Percentiles rank a stretch among this genome's conserved stretches.
Evolutionary conservation across 2,113 vertebrate genomes (phyloP).

Genomic region (Lepus americanus): DNA sequence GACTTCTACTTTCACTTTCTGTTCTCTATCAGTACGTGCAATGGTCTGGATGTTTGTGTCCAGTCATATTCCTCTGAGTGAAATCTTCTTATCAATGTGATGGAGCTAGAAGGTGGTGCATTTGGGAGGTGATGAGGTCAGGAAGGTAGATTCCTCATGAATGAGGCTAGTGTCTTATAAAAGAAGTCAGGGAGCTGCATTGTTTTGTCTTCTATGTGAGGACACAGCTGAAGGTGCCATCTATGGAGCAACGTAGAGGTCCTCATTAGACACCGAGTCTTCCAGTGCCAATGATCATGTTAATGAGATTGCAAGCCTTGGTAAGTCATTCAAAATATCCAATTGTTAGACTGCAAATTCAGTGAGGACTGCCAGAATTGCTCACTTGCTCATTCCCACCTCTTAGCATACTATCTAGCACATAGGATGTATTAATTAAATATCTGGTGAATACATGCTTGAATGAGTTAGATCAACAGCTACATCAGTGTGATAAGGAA

Average conservation of each 20-base stretch:
- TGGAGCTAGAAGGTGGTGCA: neutral
- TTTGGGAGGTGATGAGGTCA: neutral
- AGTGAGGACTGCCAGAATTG: neutral
- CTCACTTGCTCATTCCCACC: neutral
- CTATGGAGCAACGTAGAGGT: neutral
- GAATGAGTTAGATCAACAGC: neutral
- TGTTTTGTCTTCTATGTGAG: neutral
- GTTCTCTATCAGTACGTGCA: neutral
- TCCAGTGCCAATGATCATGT: neutral
- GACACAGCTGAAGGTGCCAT: neutral
- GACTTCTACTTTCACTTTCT: neutral
- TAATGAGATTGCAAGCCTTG: neutral
- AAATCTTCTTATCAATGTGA: neutral
- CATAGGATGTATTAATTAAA: neutral
- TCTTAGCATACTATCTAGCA: neutral
- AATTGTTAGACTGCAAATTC: neutral
- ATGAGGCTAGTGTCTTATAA: neutral
- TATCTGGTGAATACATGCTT: neutral
- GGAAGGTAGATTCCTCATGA: no score
- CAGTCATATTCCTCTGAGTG: neutral
- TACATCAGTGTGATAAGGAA: neutral
- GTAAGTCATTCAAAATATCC: neutral
- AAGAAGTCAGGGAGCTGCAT: accelerated
- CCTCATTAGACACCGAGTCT: neutral
- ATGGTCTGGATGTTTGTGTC: neutral